Base-by-base conservation (phyloP, 2,113 vertebrate genomes). In the Acanthisitta chloris region DNA sequence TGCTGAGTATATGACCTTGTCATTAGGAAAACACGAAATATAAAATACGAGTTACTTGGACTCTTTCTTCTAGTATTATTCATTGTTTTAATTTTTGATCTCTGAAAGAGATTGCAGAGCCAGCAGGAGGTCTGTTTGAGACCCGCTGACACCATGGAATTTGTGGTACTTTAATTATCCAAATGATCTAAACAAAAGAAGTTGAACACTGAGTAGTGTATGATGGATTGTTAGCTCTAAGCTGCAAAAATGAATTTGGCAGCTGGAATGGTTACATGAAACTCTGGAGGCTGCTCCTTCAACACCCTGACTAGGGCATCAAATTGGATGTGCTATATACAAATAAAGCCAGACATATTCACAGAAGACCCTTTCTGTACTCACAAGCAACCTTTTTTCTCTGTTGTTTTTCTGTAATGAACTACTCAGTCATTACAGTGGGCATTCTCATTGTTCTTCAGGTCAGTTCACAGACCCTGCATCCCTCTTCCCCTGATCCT, bases 121-220 rank as follows among this genome's bases (percentile, higher is more conserved):
- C 79, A 92, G 92, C 88, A 90, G 92, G 89, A 94, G 92, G 82
- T 90, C 93, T 95, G 71, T 58, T 82, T 92, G 92, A 93, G 90
- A 95, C 79, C 88, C 6, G 82, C 88, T 95, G 93, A 97, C 93
- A 93, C 78, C 55, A 42, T 65, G 66, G 94, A 92, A 95, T 92
- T 92, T 2, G 5, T 73, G 67, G 79, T 92, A 74, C 86, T 95
- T 90, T 90, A 96, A 95, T 95, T 96, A 97, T 93, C 88, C 79
- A 92, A 95, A 95, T 96, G 88, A 94, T 93, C 92, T 90, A 90
- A 96, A 96, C 85, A 95, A 93, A 93, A 90, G 59, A 93, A 96
- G 46, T 88, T 95, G 86, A 94, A 89, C 88, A 48, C 36, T 55
- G 81, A 86, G 64, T 73, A 71, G 38, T 6, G 11, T 48, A 48